phyloP scores from a whole-genome alignment of 2,797 vertebrate species.

The Ciconia nigra region DNA sequence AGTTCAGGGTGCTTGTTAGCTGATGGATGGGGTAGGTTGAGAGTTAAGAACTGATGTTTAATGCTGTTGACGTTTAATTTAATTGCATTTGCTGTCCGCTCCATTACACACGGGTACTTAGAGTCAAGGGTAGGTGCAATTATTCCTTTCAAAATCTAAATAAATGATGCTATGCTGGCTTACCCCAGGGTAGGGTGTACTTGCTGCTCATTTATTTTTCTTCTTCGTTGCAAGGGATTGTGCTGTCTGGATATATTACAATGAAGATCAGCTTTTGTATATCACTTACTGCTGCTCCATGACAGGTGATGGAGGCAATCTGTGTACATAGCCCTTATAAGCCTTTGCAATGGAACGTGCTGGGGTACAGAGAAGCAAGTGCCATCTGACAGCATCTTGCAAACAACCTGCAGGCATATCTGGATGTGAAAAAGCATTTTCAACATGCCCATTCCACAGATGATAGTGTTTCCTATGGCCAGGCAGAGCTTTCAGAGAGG shows the following conservation, averaged over 20 bases:
- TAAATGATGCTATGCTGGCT: slow-evolving; percentile 4
- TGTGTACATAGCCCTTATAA: neutral
- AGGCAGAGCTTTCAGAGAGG: neutral
- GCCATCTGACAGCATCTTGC: neutral
- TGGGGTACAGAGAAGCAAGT: neutral
- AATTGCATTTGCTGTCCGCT: slow-evolving; percentile 33
- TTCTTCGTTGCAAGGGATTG: neutral
- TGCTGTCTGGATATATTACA: neutral
- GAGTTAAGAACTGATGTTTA: slow-evolving; percentile 53
- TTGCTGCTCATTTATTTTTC: slow-evolving; percentile 34
- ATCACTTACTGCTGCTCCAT: neutral
- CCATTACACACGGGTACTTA: slow-evolving; percentile 11
- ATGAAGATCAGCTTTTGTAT: neutral
- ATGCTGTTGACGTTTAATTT: slow-evolving; percentile 39
- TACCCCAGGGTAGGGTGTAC: neutral
- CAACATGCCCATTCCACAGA: neutral
- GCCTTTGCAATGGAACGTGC: neutral
- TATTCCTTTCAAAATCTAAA: slow-evolving; percentile 51
- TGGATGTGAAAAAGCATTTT: neutral
- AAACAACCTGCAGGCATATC: neutral
- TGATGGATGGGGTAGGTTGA: slow-evolving; percentile 34
- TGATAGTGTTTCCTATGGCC: neutral
- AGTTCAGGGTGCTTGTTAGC: neutral
- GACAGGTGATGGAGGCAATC: neutral
- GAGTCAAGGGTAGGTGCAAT: slow-evolving; percentile 42